Evolutionary conservation across 2,888 invertebrate species (phyloP), one percentile per base, ranked within the genome.

Genomic region (Trissolcus brochymenae): DNA sequence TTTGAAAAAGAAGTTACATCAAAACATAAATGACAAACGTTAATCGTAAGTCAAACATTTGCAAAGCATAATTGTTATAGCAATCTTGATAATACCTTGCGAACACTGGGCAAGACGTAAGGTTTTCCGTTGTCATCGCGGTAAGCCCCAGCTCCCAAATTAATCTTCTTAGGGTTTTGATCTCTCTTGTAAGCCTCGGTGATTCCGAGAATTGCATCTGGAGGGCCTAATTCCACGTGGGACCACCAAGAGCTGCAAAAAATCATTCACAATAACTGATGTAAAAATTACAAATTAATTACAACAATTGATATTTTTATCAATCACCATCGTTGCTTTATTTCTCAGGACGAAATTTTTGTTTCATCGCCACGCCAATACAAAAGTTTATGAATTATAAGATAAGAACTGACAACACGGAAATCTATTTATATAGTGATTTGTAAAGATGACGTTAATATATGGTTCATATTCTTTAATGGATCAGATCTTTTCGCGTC

Each of bases 71-170:
- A 35, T 35, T 35, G 6, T 1, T 35, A 14, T 46, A 13, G 13
- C 13, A 14, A 46, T 43, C 50, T 50, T 51, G 21, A 29, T 19
- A 14, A 80, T 83, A 94, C 94, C 91, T 93, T 92, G 76, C 90
- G 91, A 21, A 99, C 98, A 88, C 95, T 95, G 19, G 97, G 97
- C 68, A 99, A 91, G 17, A 99, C 94, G 89, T 93, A 98, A 1
- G 99, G 99, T 90, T 99, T 98, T 62, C 98, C 98, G 85, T 95
- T 93, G 87, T 99, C 99, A 90, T 99, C 98, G 82, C 99, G 93
- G 90, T 99, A 99, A 7, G 99, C 98, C 76, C 97, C 97, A 3
- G 94, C 97, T 75, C 98, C 98, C 60, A 99, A 92, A 90, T 99
- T 99, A 79, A 99, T 95, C 90, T 99, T 99, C 83, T 96, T 96